Evolutionary conservation across 2,797 vertebrate species (phyloP), one percentile per base, ranked within the genome.

Genomic region (Lepus townsendii): DNA sequence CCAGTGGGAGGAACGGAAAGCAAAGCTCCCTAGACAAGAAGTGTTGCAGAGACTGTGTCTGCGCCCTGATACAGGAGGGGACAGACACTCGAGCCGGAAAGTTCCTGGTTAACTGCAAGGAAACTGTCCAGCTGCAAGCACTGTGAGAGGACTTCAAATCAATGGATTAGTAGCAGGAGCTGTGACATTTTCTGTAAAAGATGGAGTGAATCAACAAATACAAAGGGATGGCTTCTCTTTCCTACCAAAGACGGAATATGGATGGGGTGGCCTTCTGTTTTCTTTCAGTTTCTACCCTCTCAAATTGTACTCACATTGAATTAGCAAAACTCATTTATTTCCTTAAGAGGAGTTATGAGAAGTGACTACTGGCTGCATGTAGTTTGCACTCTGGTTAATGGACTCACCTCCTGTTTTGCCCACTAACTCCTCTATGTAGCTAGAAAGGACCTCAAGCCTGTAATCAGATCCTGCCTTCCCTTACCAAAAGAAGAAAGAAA

Each of bases 401-500:
- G 91, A 95, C 91, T 94, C 78, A 71, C 71, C 89, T 96, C 92
- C 80, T 95, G 71, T 72, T 93, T 90, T 79, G 73, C 32, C 95
- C 94, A 90, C 93, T 91, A 94, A 94, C 90, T 96, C 85, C 60
- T 95, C 72, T 89, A 12, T 13, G 76, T 50, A 95, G 90, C 88
- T 82, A 96, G 92, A 89, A 93, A 93, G 83, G 76, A 88, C 80
- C 94, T 97, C 93, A 97, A 92, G 95, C 96, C 94, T 96, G 84
- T 94, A 94, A 97, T 97, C 97, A 97, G 96, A 97, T 92, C 85
- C 95, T 96, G 93, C 93, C 97, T 96, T 50, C 97, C 97, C 96
- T 96, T 97, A 97, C 96, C 96, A 96, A 96, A 94, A 96, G 96
- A 95, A 97, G 96, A 96, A 97, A 97, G 96, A 96, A 96, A 96